These are phyloP conservation scores for Iphiclides podalirius DNA, from an alignment of 2,888 invertebrate genomes.

Conservation along the genomic window DNA sequence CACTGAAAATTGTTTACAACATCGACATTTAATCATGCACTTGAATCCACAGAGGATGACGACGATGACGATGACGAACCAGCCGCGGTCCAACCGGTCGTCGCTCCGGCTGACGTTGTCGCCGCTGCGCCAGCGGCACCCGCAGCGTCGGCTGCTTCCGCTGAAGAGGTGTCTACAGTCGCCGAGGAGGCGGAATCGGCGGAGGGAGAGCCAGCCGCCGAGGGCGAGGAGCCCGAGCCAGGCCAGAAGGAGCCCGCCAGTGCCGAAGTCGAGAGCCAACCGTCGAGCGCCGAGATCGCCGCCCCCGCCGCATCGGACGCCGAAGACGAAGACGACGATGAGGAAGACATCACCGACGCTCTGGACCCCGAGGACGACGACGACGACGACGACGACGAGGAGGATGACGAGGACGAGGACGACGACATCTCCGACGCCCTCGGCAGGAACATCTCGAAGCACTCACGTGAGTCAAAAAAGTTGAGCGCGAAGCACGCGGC, in stretches of 20 bases:
- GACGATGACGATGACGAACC: conserved; percentile 82
- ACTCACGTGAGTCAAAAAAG: conserved; percentile 93
- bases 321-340: conserved; percentile 81
- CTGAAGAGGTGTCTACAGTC: conserved; percentile 49
- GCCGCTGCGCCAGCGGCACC: conserved; percentile 57
- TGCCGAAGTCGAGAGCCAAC: conserved; percentile 54
- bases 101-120: conserved; percentile 62
- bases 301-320: conserved; percentile 57
- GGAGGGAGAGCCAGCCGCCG: conserved; percentile 60
- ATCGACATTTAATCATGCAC: too few species aligned
- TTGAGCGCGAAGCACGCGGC: conserved; percentile 66
- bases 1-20: too few species aligned
- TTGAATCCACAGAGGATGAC: conserved; percentile 55
- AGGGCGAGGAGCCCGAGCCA: conserved; percentile 63
- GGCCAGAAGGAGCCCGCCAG: conserved; percentile 67
- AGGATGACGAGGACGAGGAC: conserved; percentile 83
- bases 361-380: conserved; percentile 83
- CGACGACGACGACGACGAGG: conserved; percentile 84
- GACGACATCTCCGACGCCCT: conserved; percentile 84
- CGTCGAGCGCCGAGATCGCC: conserved; percentile 52
- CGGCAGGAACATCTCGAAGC: conserved; percentile 68
- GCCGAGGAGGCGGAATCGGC: conserved; percentile 50
- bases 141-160: conserved; percentile 46
- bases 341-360: conserved; percentile 77
- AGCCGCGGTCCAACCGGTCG: conserved; percentile 71